phyloP scores from a whole-genome alignment of 2,888 invertebrate genomes.

The Antitype chi region DNA sequence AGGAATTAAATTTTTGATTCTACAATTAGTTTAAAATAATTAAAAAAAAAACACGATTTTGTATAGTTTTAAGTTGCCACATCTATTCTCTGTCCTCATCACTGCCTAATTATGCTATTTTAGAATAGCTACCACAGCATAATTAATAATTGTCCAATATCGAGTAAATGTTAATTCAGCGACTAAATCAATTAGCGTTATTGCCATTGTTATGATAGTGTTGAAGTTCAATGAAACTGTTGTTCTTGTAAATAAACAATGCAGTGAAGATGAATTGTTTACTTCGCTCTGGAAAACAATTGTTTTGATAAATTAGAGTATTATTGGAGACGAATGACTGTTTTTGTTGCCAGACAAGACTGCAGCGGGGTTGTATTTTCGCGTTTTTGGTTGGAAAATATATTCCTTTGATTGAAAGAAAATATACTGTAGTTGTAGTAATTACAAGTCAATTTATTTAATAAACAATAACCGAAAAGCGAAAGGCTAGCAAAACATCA shows the following conservation, averaged over 20 bases:
- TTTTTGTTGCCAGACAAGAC: not conserved
- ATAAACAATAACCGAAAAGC: not conserved
- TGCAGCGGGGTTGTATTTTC: not conserved
- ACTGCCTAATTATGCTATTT: too few relatives aligned
- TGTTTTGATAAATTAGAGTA: conserved; percentile 23
- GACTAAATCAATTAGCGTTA: conserved; percentile 16
- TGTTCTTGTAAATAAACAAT: conserved; percentile 26
- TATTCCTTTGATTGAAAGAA: not conserved
- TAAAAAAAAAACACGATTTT: too few relatives aligned
- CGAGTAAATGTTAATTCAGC: conserved; percentile 2
- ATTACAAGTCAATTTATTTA: not conserved
- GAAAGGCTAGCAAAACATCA: not conserved
- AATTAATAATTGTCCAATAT: conserved; percentile 1
- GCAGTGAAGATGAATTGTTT: conserved; percentile 28
- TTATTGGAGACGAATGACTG: not conserved
- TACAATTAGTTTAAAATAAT: too few relatives aligned
- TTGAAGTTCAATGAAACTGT: conserved; percentile 9
- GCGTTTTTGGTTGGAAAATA: not conserved
- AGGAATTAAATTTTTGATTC: too few relatives aligned
- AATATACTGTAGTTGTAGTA: not conserved
- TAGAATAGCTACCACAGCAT: too few relatives aligned
- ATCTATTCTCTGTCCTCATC: too few relatives aligned
- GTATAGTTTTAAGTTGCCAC: too few relatives aligned
- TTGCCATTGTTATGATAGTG: not conserved
- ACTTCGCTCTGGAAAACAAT: conserved; percentile 1